Conservation (phyloP, 2,888 invertebrate species). For the Oscheius myriophilus region DNA sequence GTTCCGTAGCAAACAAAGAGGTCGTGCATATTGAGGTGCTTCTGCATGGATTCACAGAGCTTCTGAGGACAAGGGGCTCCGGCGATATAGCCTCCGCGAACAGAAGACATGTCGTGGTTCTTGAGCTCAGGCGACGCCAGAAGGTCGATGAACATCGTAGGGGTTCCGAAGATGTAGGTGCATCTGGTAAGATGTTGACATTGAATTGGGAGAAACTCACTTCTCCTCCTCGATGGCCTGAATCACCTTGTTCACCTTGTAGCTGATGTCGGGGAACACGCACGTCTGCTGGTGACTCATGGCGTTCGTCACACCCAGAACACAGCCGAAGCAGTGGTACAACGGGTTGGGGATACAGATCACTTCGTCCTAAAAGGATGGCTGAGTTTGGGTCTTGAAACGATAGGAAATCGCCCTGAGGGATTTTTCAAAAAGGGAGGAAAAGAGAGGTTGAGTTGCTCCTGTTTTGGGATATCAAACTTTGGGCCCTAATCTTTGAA, state of each 20-base stretch:
- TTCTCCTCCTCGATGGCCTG: slow-evolving; percentile 79
- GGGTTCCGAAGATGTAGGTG: slow-evolving; percentile 73
- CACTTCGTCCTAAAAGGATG: slow-evolving; percentile 4
- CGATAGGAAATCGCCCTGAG: no score
- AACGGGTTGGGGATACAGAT: slow-evolving; percentile 68
- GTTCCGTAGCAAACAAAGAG: slow-evolving; percentile 40
- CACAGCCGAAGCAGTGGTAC: slow-evolving; percentile 82
- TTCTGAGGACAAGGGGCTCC: slow-evolving; percentile 80
- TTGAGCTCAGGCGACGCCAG: slow-evolving; percentile 70
- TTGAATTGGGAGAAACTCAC: slow-evolving; percentile 70
- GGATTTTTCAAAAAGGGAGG: no score
- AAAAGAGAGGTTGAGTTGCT: no score
- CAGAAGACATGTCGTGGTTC: slow-evolving; percentile 67
- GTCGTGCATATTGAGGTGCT: slow-evolving; percentile 72
- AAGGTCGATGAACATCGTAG: slow-evolving; percentile 74
- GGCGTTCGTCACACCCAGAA: slow-evolving; percentile 77
- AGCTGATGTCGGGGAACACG: slow-evolving; percentile 73
- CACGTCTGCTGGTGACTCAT: slow-evolving; percentile 74
- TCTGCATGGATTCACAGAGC: slow-evolving; percentile 72
- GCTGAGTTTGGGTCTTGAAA: no score
- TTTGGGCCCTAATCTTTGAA: no score
- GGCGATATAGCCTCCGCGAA: slow-evolving; percentile 77
- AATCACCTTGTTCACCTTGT: slow-evolving; percentile 77
- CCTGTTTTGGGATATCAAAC: no score
- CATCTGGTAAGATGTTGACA: slow-evolving; percentile 65